Evolutionary conservation across 2,888 invertebrate genomes (phyloP).

Genomic region (Epinotia ramella): DNA sequence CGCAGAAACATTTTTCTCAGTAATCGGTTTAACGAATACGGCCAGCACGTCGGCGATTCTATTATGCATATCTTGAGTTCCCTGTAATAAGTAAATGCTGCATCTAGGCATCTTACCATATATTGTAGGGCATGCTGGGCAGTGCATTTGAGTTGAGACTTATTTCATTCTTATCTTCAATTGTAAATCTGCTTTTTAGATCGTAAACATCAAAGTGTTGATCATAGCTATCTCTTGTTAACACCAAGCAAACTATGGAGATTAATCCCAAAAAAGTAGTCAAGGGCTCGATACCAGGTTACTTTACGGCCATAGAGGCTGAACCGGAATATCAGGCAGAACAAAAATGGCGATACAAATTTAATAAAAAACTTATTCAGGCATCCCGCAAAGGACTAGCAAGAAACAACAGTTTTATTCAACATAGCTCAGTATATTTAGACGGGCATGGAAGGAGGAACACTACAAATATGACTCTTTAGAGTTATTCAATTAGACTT

Average conservation of each 20-base stretch:
- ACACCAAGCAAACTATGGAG: not conserved
- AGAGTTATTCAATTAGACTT: slow-evolving; percentile 64
- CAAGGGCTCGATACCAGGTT: slow-evolving; percentile 27
- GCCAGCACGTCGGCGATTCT: not conserved
- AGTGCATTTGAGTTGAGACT: not conserved
- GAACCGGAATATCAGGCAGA: slow-evolving; percentile 23
- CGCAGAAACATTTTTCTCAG: slow-evolving; percentile 7
- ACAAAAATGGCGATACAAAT: slow-evolving; percentile 32
- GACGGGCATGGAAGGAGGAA: slow-evolving; percentile 53
- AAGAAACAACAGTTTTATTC: slow-evolving; percentile 61
- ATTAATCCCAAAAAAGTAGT: slow-evolving; percentile 30
- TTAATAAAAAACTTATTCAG: slow-evolving; percentile 60
- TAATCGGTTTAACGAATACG: slow-evolving; percentile 5
- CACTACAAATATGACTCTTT: slow-evolving; percentile 60
- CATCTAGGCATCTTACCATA: slow-evolving; percentile 18
- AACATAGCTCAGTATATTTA: slow-evolving; percentile 26
- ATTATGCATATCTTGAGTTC: slow-evolving; percentile 6
- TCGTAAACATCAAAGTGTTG: not conserved
- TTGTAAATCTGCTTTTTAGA: not conserved
- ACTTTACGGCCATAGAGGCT: slow-evolving; percentile 30
- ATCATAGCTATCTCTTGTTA: not conserved
- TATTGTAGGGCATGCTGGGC: not conserved
- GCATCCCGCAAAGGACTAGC: slow-evolving; percentile 59
- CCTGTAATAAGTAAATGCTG: slow-evolving; percentile 17
- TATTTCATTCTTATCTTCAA: not conserved